Evolutionary conservation across 2,888 invertebrate species (phyloP), one percentile per base, ranked within the genome.

Genomic region (Lasius platythorax): DNA sequence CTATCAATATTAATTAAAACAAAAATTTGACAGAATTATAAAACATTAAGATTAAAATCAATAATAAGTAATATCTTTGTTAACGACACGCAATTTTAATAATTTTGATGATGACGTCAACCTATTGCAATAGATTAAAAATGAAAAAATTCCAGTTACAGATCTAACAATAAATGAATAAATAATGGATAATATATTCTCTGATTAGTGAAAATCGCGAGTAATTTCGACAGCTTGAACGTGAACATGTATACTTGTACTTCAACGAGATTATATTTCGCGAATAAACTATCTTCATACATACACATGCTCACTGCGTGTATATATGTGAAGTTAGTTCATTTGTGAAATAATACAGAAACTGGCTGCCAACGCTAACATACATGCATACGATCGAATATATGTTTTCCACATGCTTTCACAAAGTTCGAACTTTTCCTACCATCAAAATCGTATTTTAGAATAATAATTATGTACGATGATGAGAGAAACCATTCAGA

Each of bases 191-290:
- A 30, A 46, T 63, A 18, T 18, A 46, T 33, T 43, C 15, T 63
- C 0, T 75, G 4, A 2, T 63, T 63, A 66, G 53, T 66, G 37
- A 53, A 76, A 74, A n/a, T 67, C 8, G 53, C 8, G 11, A 3
- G 53, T 28, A 53, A 66, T 76, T 76, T 67, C 37, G 37, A 76
- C 50, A 46, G 50, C 33, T 75, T 18, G 28, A 50, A 76, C 18
- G 2, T 53, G 15, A 58, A 58, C 37, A 28, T 40, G 56, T n/a
- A 33, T 37, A 33, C 23, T 33, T 63, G 46, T 64, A 11, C 40
- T 53, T 43, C 8, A 53, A 76, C 23, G 6, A 76, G 50, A 66
- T 53, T 66, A 46, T 66, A 66, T 66, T 76, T 50, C 8, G 12
- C 53, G 18, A 33, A 46, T 76, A 28, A 28, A 66, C 9, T 66